A percentile compares a stretch with the other conserved stretches of the same genome.
Evolutionary conservation across 2,113 vertebrate genomes (phyloP).

Genomic region (Cricetomys ansorgei): DNA sequence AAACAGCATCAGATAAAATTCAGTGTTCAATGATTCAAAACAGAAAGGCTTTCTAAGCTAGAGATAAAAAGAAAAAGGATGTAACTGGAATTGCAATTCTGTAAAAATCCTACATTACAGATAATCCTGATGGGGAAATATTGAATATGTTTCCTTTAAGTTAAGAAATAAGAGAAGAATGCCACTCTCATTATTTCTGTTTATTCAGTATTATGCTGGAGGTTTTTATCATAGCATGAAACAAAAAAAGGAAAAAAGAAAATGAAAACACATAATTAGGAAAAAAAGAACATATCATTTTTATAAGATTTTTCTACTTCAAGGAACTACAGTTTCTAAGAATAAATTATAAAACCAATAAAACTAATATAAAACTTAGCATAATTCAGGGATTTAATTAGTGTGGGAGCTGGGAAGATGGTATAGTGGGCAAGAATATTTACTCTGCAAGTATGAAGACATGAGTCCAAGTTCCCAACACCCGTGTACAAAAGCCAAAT

Average conservation of each 20-base stretch:
- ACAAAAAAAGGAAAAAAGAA: constrained; percentile 2
- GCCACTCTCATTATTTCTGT: background rate
- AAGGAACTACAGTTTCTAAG: background rate
- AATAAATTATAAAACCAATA: background rate
- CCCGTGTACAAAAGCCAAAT: background rate
- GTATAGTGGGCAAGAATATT: background rate
- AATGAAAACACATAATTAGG: background rate
- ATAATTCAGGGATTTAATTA: background rate
- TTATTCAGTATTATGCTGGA: constrained; percentile 29
- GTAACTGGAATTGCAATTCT: background rate
- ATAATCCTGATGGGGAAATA: background rate
- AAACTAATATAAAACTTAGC: background rate
- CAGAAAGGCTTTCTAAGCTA: background rate
- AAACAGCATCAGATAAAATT: constrained; percentile 12
- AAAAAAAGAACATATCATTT: background rate
- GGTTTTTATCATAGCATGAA: background rate
- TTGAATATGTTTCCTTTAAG: background rate
- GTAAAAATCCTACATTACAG: background rate
- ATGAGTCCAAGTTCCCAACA: background rate
- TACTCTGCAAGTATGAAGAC: background rate
- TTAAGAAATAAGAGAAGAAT: constrained; percentile 13
- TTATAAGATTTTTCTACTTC: background rate
- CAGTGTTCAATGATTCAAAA: background rate
- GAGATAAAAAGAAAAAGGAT: constrained; percentile 25
- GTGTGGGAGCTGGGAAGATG: background rate